Percentiles rank a stretch among this genome's conserved stretches.
phyloP scores from a whole-genome alignment of 2,797 vertebrate species.

The Synanceia verrucosa region DNA sequence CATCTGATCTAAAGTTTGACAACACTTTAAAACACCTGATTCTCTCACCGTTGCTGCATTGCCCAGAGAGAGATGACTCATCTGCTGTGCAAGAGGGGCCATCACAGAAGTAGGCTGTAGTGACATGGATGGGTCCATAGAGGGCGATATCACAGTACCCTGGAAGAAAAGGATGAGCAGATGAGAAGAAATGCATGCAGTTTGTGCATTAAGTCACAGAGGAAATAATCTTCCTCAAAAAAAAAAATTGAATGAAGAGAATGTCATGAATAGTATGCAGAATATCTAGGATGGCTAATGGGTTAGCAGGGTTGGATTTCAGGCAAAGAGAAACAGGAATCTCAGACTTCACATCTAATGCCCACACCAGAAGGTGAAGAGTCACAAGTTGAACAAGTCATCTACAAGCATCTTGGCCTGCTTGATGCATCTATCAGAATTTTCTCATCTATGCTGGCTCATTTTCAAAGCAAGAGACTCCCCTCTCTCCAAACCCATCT shows the following conservation, averaged over 20 bases:
- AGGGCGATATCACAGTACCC: constrained; percentile 97
- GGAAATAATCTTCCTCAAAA: background rate
- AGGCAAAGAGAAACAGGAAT: constrained; percentile 11
- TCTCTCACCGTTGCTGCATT: constrained; percentile 92
- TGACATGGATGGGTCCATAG: constrained; percentile 98
- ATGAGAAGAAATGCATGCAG: constrained; percentile 15
- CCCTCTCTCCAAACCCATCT: constrained; percentile 61
- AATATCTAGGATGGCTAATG: background rate
- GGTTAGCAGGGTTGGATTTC: background rate
- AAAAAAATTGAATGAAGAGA: background rate
- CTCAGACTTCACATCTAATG: constrained; percentile 26
- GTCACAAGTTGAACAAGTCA: constrained; percentile 47
- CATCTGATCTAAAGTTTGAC: too few species aligned
- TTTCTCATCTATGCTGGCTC: constrained; percentile 44
- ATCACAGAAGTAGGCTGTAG: constrained; percentile 96
- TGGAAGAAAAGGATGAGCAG: constrained; percentile 65
- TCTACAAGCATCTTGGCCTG: constrained; percentile 43
- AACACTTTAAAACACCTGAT: background rate
- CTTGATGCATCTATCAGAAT: constrained; percentile 30
- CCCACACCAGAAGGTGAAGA: constrained; percentile 35
- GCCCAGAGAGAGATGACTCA: constrained; percentile 96
- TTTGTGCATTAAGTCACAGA: background rate
- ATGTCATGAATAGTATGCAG: background rate
- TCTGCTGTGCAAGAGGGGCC: constrained; percentile 93
- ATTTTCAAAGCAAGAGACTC: constrained; percentile 37